These are phyloP conservation scores for Sparus aurata DNA, from an alignment of 2,797 vertebrate genomes.

Conservation along the genomic window DNA sequence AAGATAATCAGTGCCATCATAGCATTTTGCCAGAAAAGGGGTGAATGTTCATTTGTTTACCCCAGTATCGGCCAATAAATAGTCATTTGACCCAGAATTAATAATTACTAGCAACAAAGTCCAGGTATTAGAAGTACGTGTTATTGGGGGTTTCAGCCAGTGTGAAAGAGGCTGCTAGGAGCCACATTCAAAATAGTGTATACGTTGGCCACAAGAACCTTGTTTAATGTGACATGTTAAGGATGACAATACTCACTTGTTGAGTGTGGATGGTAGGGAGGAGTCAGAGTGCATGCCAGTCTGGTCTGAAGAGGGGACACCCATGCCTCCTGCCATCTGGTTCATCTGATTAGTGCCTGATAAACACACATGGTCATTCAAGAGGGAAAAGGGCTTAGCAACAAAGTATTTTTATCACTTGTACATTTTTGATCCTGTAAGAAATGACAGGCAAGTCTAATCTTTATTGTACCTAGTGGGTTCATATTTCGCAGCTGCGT, in stretches of 20 bases:
- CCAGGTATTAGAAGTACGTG: too few relatives aligned
- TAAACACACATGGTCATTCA: constrained; percentile 34
- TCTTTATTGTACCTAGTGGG: constrained; percentile 86
- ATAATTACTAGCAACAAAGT: too few relatives aligned
- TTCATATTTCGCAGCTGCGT: constrained; percentile 94
- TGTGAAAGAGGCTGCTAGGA: neutral
- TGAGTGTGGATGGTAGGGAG: constrained; percentile 91
- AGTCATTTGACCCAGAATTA: too few relatives aligned
- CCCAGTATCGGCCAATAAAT: too few relatives aligned
- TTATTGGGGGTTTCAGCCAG: too few relatives aligned
- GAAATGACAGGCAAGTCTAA: neutral
- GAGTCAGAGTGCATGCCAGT: constrained; percentile 92
- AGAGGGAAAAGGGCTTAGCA: constrained; percentile 17
- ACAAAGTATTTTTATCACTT: neutral
- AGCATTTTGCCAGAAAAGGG: too few relatives aligned
- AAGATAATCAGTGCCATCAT: too few relatives aligned
- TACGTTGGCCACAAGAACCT: too few relatives aligned
- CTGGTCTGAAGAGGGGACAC: constrained; percentile 89
- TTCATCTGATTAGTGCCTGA: constrained; percentile 94
- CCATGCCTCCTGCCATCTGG: constrained; percentile 91
- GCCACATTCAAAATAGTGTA: neutral
- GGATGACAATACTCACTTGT: constrained; percentile 85
- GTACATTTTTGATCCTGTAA: neutral
- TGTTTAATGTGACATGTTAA: constrained; percentile 2
- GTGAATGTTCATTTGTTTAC: too few relatives aligned